Conservation (phyloP, 2,797 vertebrate species). For the Sus cebifrons region DNA sequence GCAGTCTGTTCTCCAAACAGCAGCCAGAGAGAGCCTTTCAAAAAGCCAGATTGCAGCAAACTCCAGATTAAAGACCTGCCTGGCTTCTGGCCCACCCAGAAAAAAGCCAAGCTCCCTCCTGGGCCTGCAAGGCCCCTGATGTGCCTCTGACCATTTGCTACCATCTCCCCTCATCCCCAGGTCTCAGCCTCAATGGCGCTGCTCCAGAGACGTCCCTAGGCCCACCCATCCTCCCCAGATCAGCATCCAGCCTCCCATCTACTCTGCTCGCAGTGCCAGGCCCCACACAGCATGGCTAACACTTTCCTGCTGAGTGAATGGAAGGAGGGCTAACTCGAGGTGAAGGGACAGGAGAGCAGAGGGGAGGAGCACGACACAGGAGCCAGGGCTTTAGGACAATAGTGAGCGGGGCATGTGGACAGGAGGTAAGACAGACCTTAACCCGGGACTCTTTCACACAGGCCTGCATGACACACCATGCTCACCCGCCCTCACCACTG, state of each 20-base stretch:
- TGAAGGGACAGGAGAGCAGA: too few species aligned
- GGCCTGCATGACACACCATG: too few species aligned
- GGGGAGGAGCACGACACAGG: too few species aligned
- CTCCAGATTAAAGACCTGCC: not conserved
- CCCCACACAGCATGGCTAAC: fast-evolving
- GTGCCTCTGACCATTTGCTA: not conserved
- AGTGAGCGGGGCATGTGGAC: too few species aligned
- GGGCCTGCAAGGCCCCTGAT: too few species aligned
- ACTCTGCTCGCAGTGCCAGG: not conserved
- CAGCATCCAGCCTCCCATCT: not conserved
- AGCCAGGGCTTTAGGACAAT: too few species aligned
- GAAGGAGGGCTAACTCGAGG: too few species aligned
- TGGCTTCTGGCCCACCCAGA: not conserved
- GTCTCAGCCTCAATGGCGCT: not conserved
- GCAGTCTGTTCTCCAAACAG: not conserved
- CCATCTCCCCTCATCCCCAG: too few species aligned
- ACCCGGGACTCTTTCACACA: too few species aligned
- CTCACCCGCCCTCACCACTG: too few species aligned
- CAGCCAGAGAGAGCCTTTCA: not conserved
- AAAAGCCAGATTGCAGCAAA: not conserved
- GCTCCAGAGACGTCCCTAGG: not conserved
- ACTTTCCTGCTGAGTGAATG: not conserved
- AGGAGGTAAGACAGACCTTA: too few species aligned
- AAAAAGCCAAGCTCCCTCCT: not conserved
- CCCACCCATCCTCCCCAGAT: fast-evolving